Evolutionary conservation across 2,113 vertebrate genomes (phyloP).

Genomic region (Malurus alboscapulatus): DNA sequence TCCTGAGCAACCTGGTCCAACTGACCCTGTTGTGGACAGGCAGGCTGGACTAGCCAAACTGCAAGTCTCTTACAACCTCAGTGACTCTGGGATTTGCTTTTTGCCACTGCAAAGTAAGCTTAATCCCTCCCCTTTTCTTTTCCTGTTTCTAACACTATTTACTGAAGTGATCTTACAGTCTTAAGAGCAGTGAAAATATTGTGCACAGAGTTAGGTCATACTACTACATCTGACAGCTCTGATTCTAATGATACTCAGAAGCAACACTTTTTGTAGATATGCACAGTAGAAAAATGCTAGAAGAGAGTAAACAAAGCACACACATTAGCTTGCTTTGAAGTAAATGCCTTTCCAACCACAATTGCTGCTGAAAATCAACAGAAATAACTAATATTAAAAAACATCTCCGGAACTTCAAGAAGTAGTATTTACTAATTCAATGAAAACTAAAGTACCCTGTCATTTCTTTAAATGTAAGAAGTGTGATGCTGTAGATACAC

Average conservation of each 20-base stretch:
- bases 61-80: not conserved
- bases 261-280: not conserved
- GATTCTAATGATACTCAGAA: not conserved
- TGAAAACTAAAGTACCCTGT: not conserved
- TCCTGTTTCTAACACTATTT: not conserved
- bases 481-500: fast-evolving
- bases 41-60: not conserved
- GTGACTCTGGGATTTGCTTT: not conserved
- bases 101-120: not conserved
- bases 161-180: not conserved
- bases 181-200: not conserved
- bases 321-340: not conserved
- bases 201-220: not conserved
- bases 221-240: not conserved
- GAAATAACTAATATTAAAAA: not conserved
- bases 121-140: not conserved
- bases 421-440: not conserved
- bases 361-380: not conserved
- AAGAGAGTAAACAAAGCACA: not conserved
- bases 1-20: not conserved
- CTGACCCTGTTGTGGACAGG: not conserved
- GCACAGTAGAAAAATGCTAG: not conserved
- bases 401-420: fast-evolving
- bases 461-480: not conserved
- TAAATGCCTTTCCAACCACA: not conserved